Evolutionary conservation across 2,113 vertebrate genomes (phyloP).

Genomic region (Ramphastos sulfuratus): DNA sequence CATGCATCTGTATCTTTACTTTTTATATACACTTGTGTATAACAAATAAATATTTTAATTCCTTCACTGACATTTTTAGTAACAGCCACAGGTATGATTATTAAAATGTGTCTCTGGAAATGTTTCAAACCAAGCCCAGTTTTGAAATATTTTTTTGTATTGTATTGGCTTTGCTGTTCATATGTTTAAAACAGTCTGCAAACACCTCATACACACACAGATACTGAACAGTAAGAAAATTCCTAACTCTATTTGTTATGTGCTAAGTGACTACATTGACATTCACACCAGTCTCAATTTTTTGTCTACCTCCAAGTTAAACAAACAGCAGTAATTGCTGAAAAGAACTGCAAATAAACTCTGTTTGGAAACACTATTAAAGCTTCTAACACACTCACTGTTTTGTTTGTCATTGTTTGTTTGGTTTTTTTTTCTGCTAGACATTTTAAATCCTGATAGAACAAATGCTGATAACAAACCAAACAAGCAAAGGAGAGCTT

Average conservation of each 20-base stretch:
- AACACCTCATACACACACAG: neutral
- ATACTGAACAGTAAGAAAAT: neutral
- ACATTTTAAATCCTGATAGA: accelerated
- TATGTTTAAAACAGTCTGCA: neutral
- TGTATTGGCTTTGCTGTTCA: neutral
- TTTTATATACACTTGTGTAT: neutral
- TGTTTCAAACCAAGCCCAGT: neutral
- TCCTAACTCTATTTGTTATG: neutral
- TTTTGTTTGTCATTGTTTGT: neutral
- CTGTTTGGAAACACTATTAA: neutral
- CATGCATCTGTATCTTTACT: neutral
- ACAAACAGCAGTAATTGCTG: neutral
- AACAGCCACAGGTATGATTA: neutral
- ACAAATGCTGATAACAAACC: accelerated
- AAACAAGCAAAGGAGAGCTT: neutral
- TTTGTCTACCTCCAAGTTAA: neutral
- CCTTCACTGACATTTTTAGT: neutral
- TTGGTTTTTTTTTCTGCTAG: neutral
- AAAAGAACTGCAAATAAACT: neutral
- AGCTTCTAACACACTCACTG: neutral
- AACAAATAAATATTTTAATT: neutral
- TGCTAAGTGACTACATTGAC: neutral
- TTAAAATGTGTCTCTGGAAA: neutral
- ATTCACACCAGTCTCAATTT: neutral
- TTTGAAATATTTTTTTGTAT: neutral